Percentiles rank a stretch among this genome's conserved stretches.
Evolutionary conservation across 2,797 vertebrate genomes (phyloP).

Genomic region (Hyperoplus lanceolatus): DNA sequence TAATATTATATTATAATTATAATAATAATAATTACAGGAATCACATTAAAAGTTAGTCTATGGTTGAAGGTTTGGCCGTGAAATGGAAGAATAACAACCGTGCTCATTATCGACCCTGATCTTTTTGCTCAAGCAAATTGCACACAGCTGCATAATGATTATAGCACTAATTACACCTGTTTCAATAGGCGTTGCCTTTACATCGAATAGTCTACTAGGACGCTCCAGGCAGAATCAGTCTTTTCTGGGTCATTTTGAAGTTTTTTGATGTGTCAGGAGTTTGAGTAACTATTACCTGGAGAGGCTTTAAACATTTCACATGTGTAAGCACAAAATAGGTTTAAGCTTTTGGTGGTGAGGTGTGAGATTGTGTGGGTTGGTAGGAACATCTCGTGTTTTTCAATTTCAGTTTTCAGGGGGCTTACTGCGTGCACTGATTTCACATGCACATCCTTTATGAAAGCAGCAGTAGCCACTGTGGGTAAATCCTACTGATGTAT

Average conservation of each 20-base stretch:
- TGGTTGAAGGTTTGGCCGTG: neutral
- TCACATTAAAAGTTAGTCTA: neutral
- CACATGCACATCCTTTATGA: neutral
- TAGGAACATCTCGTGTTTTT: constrained; percentile 12
- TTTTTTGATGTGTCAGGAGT: constrained; percentile 50
- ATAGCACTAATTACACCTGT: constrained; percentile 15
- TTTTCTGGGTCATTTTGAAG: constrained; percentile 17
- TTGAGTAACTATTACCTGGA: constrained; percentile 26
- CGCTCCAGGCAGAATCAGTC: constrained; percentile 10
- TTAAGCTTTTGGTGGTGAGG: neutral
- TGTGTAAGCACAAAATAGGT: constrained; percentile 45
- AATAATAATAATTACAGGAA: too few relatives aligned
- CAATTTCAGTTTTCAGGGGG: neutral
- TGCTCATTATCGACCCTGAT: constrained; percentile 19
- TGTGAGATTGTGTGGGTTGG: neutral
- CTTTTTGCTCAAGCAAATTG: neutral
- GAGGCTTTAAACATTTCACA: constrained; percentile 28
- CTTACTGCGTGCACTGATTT: neutral
- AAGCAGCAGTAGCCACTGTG: neutral
- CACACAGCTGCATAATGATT: constrained; percentile 8
- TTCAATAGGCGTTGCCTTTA: neutral
- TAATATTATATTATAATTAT: neutral
- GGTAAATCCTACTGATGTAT: neutral
- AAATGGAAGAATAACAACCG: constrained; percentile 2
- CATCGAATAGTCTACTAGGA: neutral